Evolutionary conservation across 2,113 vertebrate genomes (phyloP), one percentile per base, ranked within the genome.

Genomic region (Zapus hudsonius): DNA sequence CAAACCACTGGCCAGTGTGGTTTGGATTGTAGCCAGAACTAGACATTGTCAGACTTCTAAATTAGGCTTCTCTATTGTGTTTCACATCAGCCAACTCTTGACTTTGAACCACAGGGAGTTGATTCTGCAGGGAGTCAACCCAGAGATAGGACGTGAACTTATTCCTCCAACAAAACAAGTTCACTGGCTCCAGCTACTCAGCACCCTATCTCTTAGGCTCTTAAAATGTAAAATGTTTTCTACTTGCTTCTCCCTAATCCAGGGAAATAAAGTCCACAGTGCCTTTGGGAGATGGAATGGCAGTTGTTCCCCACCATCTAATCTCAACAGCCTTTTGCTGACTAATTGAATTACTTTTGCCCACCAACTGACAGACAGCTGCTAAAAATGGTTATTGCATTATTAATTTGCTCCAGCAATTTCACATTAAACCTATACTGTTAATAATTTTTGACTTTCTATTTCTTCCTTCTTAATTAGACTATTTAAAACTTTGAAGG

Each of bases 401-500:
- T 98, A 98, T 98, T 98, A 98, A 98, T 98, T 98, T 5, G 95
- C 98, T 97, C 96, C 97, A 98, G 97, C 98, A 98, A 98, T 98
- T 98, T 98, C 98, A 97, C 97, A 98, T 98, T 98, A 98, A 98
- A 98, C 97, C 96, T 98, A 97, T 97, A 98, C 98, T 98, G 98
- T 98, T 98, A 97, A 98, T 98, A 98, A 96, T 97, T 98, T 98
- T 96, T 86, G 92, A 97, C 97, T 92, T 96, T 97, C 97, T 97
- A 98, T 98, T 98, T 98, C 98, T 98, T 98, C 98, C 98, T 95
- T 97, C 97, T 98, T 98, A 98, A 98, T 98, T 98, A 98, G 98
- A 97, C 98, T 98, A 98, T 98, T 98, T 98, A 98, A 98, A 98
- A 98, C 98, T 98, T 98, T 95, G 98, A 98, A 98, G 97, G 97